Percentiles rank a stretch among this genome's conserved stretches.
Conservation (phyloP, 2,797 vertebrate species). For the Anas acuta region DNA sequence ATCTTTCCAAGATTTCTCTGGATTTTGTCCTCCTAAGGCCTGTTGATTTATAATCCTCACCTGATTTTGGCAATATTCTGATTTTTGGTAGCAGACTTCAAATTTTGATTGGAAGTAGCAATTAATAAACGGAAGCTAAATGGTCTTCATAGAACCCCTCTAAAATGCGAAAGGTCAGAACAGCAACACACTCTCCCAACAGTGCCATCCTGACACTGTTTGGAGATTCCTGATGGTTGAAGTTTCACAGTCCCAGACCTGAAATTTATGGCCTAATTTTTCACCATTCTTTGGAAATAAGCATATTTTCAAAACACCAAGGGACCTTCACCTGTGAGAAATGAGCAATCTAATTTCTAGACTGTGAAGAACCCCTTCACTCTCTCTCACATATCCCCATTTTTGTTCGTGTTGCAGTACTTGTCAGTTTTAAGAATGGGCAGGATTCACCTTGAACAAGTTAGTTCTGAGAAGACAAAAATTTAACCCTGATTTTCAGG, state of each 20-base stretch:
- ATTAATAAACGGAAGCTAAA: not conserved
- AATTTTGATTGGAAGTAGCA: not conserved
- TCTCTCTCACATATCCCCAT: not conserved
- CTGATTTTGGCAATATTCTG: not conserved
- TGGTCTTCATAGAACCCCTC: not conserved
- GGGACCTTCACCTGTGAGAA: not conserved
- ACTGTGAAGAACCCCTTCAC: not conserved
- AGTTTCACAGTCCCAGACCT: not conserved
- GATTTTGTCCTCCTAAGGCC: not conserved
- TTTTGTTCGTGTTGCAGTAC: not conserved
- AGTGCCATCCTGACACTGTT: not conserved
- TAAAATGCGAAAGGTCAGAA: not conserved
- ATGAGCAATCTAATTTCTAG: not conserved
- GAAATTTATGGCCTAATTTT: not conserved
- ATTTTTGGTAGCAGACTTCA: not conserved
- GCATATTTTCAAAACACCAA: not conserved
- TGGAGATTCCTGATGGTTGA: not conserved
- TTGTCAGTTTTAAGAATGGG: not conserved
- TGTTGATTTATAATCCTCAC: not conserved
- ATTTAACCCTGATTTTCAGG: not conserved
- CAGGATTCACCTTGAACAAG: not conserved
- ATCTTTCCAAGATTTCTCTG: not conserved
- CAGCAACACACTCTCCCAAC: not conserved
- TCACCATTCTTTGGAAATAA: not conserved
- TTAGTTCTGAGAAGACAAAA: not conserved